Base-by-base conservation (phyloP, 2,888 invertebrate species). In the Luperina nickerlii region DNA sequence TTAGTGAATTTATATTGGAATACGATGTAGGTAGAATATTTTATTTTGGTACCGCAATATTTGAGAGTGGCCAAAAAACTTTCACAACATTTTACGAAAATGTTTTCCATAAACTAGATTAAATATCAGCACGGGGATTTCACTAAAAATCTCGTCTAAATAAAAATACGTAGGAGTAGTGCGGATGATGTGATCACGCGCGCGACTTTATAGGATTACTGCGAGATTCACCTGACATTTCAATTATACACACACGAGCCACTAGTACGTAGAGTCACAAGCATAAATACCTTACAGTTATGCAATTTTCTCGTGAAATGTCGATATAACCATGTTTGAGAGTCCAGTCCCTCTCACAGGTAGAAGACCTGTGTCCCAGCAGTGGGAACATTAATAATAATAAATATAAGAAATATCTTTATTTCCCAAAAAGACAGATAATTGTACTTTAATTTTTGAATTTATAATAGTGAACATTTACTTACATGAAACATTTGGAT, bases 221-320 rank as follows among this genome's bases (percentile, higher is more conserved):
- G 74, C 85, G 85, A 88, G 86, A 89, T 88, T 78, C 86, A 89
- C 87, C 84, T 88, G 89, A 89, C 90, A 88, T 89, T 90, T 90
- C 90, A 91, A 90, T 90, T 91, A 91, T 79, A 86, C 79, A 60
- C 76, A 82, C 79, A 83, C 82, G 60, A 48, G 76, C 65, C 65
- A 38, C 38, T 65, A 24, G 65, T 13, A 65, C 38, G 65, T 65
- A 71, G 38, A 71, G 11, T 65, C 38, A 63, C 11, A 38, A 20
- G 38, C 38, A 71, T n/a, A 63, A 7, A 38, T 38, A n/a, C 18
- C 38, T 62, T 18, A 18, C 9, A 38, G 18, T 18, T 60, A 70
- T 0, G 6, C 2, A 38, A n/a, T 38, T 71, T 65, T 65, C 38
- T 20, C 18, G 6, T 32, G 24, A 24, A 70, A 3, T 18, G 11